These are phyloP conservation scores for Cosmia pyralina DNA, from an alignment of 2,888 invertebrate species.

Conservation along the genomic window DNA sequence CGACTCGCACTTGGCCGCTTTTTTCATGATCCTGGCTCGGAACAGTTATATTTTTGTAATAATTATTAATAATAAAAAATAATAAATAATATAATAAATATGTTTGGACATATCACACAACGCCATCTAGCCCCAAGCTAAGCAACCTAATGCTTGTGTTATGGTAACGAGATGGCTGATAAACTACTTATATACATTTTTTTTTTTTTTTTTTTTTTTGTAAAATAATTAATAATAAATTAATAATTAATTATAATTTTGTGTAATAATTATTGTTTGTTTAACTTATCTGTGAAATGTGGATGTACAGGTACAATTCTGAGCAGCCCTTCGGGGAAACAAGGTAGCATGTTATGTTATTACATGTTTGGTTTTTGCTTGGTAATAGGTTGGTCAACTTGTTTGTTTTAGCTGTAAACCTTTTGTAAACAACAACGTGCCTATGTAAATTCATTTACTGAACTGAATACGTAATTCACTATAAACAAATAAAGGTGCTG, in stretches of 20 bases:
- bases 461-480: constrained; percentile 32
- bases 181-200: no score
- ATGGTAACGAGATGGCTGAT: no score
- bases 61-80: no score
- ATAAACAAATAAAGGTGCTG: constrained; percentile 29
- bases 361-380: neutral
- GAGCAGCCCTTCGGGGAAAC: neutral
- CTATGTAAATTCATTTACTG: constrained; percentile 32
- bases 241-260: no score
- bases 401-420: constrained; percentile 5
- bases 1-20: no score
- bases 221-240: no score
- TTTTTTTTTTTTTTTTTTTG: no score
- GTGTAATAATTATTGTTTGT: neutral
- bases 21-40: neutral
- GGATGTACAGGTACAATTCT: neutral
- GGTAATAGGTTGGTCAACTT: neutral
- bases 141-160: no score
- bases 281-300: neutral
- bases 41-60: constrained; percentile 1
- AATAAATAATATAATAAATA: no score
- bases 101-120: no score
- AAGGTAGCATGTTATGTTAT: neutral
- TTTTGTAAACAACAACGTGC: neutral
- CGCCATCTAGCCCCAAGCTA: no score